Evolutionary conservation across 2,113 vertebrate genomes (phyloP).

Genomic region (Boleophthalmus pectinirostris): DNA sequence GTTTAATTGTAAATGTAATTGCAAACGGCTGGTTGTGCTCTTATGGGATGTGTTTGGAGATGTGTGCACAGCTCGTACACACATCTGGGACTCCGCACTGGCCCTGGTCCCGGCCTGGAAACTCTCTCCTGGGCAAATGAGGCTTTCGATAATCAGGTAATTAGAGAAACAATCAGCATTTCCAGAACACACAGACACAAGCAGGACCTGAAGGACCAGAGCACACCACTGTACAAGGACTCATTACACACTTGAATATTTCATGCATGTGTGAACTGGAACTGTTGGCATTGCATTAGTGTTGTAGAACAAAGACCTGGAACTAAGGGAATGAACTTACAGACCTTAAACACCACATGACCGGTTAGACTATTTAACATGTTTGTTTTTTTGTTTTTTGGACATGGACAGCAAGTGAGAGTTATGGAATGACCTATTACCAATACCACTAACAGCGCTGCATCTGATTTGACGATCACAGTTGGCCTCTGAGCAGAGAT

Average conservation of each 20-base stretch:
- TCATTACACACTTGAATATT: background rate
- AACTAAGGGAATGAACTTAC: too few relatives aligned
- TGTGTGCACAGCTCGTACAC: background rate
- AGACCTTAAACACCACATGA: too few relatives aligned
- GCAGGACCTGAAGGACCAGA: conserved; percentile 43
- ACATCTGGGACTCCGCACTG: conserved; percentile 1
- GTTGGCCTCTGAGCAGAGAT: too few relatives aligned
- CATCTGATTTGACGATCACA: too few relatives aligned
- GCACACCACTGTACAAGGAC: conserved; percentile 26
- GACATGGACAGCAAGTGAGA: too few relatives aligned
- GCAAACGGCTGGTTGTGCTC: background rate
- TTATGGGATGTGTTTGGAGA: background rate
- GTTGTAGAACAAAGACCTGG: too few relatives aligned
- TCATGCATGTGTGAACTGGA: background rate
- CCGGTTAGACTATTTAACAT: too few relatives aligned
- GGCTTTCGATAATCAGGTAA: conserved; percentile 63
- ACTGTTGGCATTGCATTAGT: too few relatives aligned
- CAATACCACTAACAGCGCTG: too few relatives aligned
- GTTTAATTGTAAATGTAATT: conserved; percentile 2
- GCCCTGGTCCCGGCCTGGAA: conserved; percentile 46
- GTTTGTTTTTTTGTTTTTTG: too few relatives aligned
- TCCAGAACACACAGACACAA: conserved; percentile 39
- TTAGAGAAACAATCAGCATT: conserved; percentile 58
- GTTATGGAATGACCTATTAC: too few relatives aligned
- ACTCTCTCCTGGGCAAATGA: conserved; percentile 50